Evolutionary conservation across 2,113 vertebrate genomes (phyloP).

Genomic region (Gobiocypris rarus): DNA sequence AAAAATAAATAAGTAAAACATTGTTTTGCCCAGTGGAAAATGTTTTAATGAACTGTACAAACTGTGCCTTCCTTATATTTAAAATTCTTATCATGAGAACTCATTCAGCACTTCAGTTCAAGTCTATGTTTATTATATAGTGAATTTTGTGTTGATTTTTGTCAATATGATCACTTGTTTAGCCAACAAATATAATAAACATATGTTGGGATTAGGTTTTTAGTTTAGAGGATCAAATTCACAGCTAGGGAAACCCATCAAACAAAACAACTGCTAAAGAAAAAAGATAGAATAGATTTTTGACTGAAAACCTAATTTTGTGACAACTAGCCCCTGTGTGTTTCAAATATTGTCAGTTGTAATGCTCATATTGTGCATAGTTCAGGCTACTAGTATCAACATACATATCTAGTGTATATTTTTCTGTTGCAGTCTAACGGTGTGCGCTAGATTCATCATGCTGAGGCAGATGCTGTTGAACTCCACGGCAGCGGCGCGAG

Average conservation of each 20-base stretch:
- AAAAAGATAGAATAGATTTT: background rate
- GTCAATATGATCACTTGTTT: background rate
- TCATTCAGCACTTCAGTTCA: background rate
- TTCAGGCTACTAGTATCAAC: background rate
- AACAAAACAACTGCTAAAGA: background rate
- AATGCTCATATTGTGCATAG: background rate
- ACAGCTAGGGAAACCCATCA: background rate
- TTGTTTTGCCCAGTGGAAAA: too few relatives aligned
- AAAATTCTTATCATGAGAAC: background rate
- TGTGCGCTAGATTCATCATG: conserved; percentile 65
- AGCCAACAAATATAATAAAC: background rate
- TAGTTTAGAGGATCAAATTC: background rate
- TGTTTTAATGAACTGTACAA: too few relatives aligned
- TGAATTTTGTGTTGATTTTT: background rate
- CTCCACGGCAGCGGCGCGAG: conserved; percentile 81
- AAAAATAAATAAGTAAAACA: too few relatives aligned
- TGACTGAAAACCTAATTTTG: background rate
- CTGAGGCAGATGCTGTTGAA: conserved; percentile 87
- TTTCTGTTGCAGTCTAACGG: background rate
- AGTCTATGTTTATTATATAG: background rate
- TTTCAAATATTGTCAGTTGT: background rate
- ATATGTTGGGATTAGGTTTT: background rate
- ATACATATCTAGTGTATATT: background rate
- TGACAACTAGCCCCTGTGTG: background rate
- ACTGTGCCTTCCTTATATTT: background rate